These are phyloP conservation scores for Cecidostiba fungosa DNA, from an alignment of 2,888 invertebrate genomes.

Conservation along the genomic window DNA sequence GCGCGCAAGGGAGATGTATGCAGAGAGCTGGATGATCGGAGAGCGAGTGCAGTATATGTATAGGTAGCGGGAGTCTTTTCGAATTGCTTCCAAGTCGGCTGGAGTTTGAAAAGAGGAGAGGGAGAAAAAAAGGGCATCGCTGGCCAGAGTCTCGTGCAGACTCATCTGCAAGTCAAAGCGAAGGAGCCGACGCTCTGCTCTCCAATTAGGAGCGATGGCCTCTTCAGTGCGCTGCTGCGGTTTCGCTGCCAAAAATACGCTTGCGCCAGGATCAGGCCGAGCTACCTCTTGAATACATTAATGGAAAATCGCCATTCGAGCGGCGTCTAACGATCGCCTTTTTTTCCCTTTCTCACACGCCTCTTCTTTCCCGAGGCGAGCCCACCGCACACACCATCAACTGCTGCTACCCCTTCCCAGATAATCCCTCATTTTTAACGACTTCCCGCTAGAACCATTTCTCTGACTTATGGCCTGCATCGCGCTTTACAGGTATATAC, in stretches of 20 bases:
- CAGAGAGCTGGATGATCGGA: no score
- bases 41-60: no score
- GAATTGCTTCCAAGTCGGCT: neutral
- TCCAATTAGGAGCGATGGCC: constrained; percentile 55
- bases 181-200: constrained; percentile 39
- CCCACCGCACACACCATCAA: no score
- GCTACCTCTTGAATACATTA: constrained; percentile 30
- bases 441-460: no score
- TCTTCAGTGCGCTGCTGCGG: constrained; percentile 22
- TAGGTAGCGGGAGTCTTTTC: no score
- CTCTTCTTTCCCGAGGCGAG: neutral
- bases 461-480: no score
- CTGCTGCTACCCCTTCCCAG: neutral
- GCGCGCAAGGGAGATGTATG: no score
- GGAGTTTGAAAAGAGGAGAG: neutral
- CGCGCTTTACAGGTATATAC: no score
- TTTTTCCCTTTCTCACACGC: neutral
- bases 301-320: constrained; percentile 45
- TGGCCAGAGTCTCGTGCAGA: no score
- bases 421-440: constrained; percentile 7
- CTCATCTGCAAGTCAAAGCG: constrained; percentile 57
- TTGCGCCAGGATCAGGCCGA: neutral
- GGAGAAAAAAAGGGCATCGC: neutral
- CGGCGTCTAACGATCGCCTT: constrained; percentile 8
- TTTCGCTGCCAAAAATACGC: constrained; percentile 39